phyloP scores from a whole-genome alignment of 2,797 vertebrate genomes.

The Scolopax bukidnonensis region DNA sequence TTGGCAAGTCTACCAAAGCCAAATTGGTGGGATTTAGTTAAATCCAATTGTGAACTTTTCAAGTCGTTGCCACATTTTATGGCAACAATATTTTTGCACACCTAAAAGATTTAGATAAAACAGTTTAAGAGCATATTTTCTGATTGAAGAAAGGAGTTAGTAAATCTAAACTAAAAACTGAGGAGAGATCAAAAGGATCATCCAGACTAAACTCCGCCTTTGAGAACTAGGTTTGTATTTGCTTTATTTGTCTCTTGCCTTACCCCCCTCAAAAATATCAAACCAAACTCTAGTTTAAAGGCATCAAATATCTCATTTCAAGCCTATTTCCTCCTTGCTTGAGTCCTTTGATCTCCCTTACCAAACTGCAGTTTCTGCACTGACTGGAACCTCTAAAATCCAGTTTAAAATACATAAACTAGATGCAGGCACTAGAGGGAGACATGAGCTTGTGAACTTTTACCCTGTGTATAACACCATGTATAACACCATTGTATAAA shows the following conservation, averaged over 20 bases:
- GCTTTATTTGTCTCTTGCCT: not conserved
- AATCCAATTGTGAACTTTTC: not conserved
- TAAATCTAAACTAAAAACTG: not conserved
- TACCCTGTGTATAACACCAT: not conserved
- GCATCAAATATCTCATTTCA: not conserved
- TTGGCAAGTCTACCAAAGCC: not conserved
- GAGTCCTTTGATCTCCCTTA: not conserved
- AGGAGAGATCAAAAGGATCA: not conserved
- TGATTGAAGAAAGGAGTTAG: not conserved
- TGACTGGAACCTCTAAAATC: not conserved
- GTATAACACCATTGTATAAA: not conserved
- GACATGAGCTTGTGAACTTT: not conserved
- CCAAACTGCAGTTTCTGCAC: not conserved
- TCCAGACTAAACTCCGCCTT: not conserved
- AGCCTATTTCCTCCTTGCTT: not conserved
- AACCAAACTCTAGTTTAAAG: not conserved
- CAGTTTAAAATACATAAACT: not conserved
- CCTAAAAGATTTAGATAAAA: not conserved
- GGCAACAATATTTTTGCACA: not conserved
- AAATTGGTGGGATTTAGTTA: not conserved
- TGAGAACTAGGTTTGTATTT: not conserved
- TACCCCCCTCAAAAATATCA: no score
- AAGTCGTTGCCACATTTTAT: not conserved
- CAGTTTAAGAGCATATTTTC: not conserved
- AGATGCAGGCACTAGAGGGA: slow-evolving; percentile 38